A percentile compares a stretch with the other conserved stretches of the same genome.
These are phyloP conservation scores for Agrypnus murinus DNA, from an alignment of 2,888 invertebrate genomes.

Conservation along the genomic window DNA sequence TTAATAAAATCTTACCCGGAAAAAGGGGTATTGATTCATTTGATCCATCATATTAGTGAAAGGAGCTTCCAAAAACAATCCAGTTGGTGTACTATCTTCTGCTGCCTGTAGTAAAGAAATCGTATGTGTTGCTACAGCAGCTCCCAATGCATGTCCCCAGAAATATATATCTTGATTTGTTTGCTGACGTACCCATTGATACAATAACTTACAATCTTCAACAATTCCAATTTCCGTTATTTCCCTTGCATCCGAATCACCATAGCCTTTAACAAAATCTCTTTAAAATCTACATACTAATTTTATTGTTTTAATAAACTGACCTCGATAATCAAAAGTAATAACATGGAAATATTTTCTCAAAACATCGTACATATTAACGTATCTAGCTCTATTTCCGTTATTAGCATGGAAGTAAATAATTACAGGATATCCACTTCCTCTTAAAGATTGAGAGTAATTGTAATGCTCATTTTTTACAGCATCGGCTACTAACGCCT, in stretches of 20 bases:
- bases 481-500: background rate
- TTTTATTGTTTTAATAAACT: conserved; percentile 13
- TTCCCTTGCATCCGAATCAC: conserved; percentile 62
- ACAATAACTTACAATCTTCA: conserved; percentile 64
- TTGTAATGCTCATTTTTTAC: background rate
- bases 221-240: conserved; percentile 64
- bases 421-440: conserved; percentile 1
- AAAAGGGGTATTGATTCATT: conserved; percentile 7
- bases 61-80: conserved; percentile 64
- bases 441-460: background rate
- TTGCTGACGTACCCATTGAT: conserved; percentile 60
- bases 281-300: background rate
- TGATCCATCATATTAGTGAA: conserved; percentile 65
- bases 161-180: conserved; percentile 62
- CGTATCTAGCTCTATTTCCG: conserved; percentile 59
- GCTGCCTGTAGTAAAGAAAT: conserved; percentile 54
- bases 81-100: conserved; percentile 53
- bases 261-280: conserved; percentile 61
- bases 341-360: conserved; percentile 83
- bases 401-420: conserved; percentile 63
- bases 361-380: conserved; percentile 83
- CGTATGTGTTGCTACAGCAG: conserved; percentile 63
- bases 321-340: conserved; percentile 87
- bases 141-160: conserved; percentile 62
- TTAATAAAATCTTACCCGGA: conserved; percentile 20